Evolutionary conservation across 1,140 invertebrate species (phyloP).

Genomic region (Phenacoccus solenopsis): DNA sequence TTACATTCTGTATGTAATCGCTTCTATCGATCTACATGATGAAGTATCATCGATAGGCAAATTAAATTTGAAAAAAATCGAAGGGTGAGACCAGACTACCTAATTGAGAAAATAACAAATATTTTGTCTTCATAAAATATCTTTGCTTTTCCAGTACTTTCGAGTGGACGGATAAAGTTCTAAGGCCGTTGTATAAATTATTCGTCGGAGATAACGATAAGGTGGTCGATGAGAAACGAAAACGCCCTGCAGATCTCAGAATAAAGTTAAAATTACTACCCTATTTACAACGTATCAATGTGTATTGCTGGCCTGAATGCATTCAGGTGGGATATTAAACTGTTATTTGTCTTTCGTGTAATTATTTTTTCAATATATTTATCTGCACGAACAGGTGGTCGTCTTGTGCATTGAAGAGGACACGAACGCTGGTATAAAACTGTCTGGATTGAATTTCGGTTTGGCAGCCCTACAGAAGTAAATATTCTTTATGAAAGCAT

Average conservation of each 20-base stretch:
- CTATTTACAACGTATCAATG: conserved; percentile 64
- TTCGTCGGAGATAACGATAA: conserved; percentile 56
- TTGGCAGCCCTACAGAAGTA: background rate
- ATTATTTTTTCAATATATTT: background rate
- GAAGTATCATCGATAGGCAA: background rate
- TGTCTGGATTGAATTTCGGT: background rate
- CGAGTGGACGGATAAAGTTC: conserved; percentile 59
- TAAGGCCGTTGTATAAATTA: conserved; percentile 58
- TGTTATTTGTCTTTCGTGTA: background rate
- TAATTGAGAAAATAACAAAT: too few relatives aligned
- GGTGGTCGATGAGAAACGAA: conserved; percentile 36
- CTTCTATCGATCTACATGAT: background rate
- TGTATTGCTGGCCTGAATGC: conserved; percentile 61
- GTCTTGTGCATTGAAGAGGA: background rate
- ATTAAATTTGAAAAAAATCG: background rate
- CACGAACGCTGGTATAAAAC: background rate
- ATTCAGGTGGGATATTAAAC: conserved; percentile 47
- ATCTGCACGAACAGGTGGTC: background rate
- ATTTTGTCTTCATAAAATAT: background rate
- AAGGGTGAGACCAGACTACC: background rate
- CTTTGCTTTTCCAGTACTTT: conserved; percentile 45
- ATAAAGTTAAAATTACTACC: conserved; percentile 74
- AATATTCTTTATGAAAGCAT: background rate
- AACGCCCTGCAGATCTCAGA: conserved; percentile 60
- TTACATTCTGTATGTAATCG: background rate